Base-by-base conservation (phyloP, 2,888 invertebrate genomes). In the Erebia ligea region DNA sequence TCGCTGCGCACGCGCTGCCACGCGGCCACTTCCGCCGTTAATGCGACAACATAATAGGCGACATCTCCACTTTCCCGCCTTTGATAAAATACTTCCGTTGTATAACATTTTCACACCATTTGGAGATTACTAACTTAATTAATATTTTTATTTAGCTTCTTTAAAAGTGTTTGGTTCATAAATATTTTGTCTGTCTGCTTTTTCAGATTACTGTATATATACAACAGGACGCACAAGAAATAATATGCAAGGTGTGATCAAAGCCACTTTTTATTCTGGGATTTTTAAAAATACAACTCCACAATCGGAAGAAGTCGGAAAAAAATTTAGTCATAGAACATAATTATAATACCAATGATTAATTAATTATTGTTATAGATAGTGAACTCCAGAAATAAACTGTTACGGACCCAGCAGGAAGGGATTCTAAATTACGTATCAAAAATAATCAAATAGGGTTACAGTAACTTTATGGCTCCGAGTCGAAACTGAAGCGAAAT, bases 11-110 rank as follows among this genome's bases (percentile, higher is more conserved):
- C 90, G 85, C 89, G 86, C 80, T 86, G 86, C 81, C 92, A 90
- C 92, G 91, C 83, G 92, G 70, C 84, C 84, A 81, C 85, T 87
- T 92, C 92, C 92, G 90, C 81, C 83, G 78, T 80, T 90, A 90
- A 91, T 90, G 89, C 86, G 86, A 86, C 89, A 87, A 90, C 86
- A 92, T 88, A 93, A 94, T 93, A 91, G 88, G 92, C 86, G 94
- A 93, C 90, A 89, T 94, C 94, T 90, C 94, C 88, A 80, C 82
- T 86, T 84, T 87, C 86, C 84, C 82, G 78, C 76, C 76, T 78
- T 82, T 79, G 78, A 77, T 64, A 52, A 73, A 71, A 73, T 69
- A 77, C 71, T 75, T 76, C 76, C 76, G 62, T 54, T 48, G 15
- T 56, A 25, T 52, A 61, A 67, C 64, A 68, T 71, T 75, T 70